phyloP scores from a whole-genome alignment of 2,797 vertebrate genomes.

The Loriculus beryllinus region DNA sequence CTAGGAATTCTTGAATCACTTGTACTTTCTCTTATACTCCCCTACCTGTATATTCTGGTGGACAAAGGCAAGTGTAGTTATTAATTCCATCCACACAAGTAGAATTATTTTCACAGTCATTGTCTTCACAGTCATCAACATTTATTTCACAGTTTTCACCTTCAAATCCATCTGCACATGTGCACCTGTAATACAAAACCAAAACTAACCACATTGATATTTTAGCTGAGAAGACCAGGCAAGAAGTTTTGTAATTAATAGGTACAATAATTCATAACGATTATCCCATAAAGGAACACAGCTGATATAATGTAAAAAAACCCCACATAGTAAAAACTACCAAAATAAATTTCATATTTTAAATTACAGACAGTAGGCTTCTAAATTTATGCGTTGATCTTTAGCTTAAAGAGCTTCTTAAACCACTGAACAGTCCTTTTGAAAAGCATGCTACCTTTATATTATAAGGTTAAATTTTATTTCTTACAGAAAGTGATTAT shows the following conservation, averaged over 20 bases:
- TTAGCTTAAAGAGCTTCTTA: neutral
- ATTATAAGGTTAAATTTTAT: neutral
- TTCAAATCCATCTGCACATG: slow-evolving; percentile 94
- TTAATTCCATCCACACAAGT: slow-evolving; percentile 97
- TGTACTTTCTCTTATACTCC: slow-evolving; percentile 14
- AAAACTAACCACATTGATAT: neutral
- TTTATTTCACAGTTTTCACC: slow-evolving; percentile 93
- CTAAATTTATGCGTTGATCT: neutral
- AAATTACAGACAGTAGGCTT: neutral
- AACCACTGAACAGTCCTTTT: neutral
- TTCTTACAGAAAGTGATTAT: neutral
- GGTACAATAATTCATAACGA: neutral
- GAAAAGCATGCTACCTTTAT: neutral
- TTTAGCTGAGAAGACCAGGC: neutral
- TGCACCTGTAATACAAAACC: slow-evolving; percentile 82
- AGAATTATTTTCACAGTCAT: slow-evolving; percentile 98
- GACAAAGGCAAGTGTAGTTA: slow-evolving; percentile 97
- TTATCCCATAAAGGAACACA: neutral
- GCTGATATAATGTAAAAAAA: neutral
- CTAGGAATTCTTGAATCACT: neutral
- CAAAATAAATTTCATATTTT: neutral
- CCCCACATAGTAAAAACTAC: neutral
- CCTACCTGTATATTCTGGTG: slow-evolving; percentile 96
- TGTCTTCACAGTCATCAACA: slow-evolving; percentile 96
- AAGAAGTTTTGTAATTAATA: neutral